phyloP scores from a whole-genome alignment of 2,888 invertebrate species.

The Nesidiocoris tenuis region DNA sequence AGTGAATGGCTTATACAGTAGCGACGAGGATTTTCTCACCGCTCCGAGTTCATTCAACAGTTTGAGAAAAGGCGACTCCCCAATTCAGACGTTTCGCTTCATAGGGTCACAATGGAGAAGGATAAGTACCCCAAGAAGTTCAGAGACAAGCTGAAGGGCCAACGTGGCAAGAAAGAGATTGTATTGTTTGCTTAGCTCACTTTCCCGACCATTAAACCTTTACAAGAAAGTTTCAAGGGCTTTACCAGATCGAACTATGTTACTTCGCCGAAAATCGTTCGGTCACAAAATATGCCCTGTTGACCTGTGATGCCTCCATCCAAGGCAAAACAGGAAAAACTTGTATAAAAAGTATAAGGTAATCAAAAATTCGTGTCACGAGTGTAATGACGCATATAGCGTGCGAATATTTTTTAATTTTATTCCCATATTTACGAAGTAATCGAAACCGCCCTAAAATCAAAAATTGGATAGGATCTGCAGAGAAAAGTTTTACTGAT shows the following conservation, averaged over 20 bases:
- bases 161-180: background rate
- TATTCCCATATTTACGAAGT: no score
- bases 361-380: no score
- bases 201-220: background rate
- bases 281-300: no score
- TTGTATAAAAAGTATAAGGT: no score
- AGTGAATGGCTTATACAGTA: background rate
- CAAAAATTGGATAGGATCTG: no score
- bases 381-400: no score
- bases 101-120: constrained; percentile 14
- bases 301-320: no score
- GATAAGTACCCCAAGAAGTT: background rate
- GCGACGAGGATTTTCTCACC: background rate
- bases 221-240: background rate
- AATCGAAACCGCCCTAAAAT: no score
- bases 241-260: background rate
- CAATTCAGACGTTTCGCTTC: constrained; percentile 1
- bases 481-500: no score
- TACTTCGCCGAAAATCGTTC: no score
- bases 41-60: constrained; percentile 4
- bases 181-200: background rate
- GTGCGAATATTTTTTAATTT: no score
- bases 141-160: background rate
- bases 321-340: no score
- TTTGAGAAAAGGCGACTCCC: background rate